Percentiles rank a stretch among this genome's conserved stretches.
These are phyloP conservation scores for Spisula solida DNA, from an alignment of 2,888 invertebrate species.

Conservation along the genomic window DNA sequence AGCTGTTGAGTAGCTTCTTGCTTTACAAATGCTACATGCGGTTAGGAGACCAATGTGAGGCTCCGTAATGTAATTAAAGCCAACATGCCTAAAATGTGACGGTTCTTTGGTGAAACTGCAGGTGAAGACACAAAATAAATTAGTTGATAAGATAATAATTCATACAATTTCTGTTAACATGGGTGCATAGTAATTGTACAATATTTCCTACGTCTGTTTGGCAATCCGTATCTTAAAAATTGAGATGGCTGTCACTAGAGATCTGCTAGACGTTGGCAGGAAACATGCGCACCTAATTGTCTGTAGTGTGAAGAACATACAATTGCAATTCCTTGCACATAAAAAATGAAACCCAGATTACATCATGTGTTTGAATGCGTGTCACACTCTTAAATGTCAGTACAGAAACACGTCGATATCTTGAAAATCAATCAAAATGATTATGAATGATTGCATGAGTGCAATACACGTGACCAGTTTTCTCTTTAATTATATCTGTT, in stretches of 20 bases:
- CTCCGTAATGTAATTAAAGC: no score
- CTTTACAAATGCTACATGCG: no score
- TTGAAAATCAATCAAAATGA: not conserved
- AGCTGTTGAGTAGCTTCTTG: no score
- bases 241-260: not conserved
- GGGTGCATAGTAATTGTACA: not conserved
- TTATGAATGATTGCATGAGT: no score
- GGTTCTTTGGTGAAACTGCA: no score
- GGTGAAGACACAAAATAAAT: no score
- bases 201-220: not conserved
- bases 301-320: constrained; percentile 12
- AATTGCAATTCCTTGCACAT: constrained; percentile 13
- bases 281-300: constrained; percentile 4
- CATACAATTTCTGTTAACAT: not conserved
- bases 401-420: not conserved
- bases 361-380: not conserved
- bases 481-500: no score
- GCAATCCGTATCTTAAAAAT: not conserved
- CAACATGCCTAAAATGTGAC: no score
- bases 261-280: constrained; percentile 11
- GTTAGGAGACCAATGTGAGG: no score
- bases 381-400: not conserved
- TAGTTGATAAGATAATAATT: not conserved
- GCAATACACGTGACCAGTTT: no score
- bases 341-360: not conserved